A percentile compares a stretch with the other conserved stretches of the same genome.
Conservation (phyloP, 2,113 vertebrate genomes). For the Rynchops niger region DNA sequence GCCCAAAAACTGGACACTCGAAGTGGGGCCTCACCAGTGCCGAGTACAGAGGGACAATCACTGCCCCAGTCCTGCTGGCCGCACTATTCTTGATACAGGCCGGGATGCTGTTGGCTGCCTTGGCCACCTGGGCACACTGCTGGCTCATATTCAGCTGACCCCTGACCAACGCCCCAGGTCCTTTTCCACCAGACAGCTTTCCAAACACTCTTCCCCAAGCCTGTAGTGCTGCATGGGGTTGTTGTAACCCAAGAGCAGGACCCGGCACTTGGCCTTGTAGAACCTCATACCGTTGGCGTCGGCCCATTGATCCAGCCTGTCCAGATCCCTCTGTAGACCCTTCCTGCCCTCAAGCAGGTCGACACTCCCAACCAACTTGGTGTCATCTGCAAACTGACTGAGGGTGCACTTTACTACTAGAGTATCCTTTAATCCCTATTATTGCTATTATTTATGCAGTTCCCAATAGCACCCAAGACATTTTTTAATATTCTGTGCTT, state of each 20-base stretch:
- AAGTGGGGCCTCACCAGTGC: neutral
- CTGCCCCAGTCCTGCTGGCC: neutral
- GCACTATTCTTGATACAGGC: neutral
- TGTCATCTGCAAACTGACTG: neutral
- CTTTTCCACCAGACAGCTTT: neutral
- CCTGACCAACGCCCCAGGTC: neutral
- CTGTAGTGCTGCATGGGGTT: no score
- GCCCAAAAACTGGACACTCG: no score
- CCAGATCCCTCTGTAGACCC: neutral
- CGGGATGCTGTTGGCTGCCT: neutral
- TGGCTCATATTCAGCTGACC: neutral
- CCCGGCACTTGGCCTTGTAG: neutral
- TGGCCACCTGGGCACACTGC: neutral
- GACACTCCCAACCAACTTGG: neutral
- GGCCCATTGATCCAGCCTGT: neutral
- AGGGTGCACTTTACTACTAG: neutral
- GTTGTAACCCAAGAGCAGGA: neutral
- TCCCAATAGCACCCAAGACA: neutral
- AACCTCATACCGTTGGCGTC: neutral
- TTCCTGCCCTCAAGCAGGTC: neutral
- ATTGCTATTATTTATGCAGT: neutral
- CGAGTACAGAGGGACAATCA: neutral
- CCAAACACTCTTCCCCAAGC: neutral
- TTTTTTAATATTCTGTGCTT: neutral
- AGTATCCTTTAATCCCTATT: neutral